Conservation (phyloP, 2,888 invertebrate genomes). For the Rhagonycha fulva region DNA sequence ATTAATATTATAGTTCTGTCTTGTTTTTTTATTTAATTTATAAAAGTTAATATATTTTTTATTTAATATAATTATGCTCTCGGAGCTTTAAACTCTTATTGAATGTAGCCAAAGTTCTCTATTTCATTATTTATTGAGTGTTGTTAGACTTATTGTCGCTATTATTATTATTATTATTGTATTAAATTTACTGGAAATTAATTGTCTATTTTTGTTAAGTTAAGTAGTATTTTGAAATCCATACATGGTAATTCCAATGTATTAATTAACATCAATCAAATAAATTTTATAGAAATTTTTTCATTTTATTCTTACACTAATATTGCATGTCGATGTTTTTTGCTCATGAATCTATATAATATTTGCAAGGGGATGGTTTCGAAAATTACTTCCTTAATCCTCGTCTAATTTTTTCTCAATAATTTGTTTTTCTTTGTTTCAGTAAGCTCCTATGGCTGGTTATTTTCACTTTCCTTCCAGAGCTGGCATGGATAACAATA, state of each 20-base stretch:
- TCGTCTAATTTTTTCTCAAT: too few relatives aligned
- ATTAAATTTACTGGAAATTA: slow-evolving; percentile 30
- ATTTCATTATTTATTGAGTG: slow-evolving; percentile 51
- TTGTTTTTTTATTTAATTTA: slow-evolving; percentile 18
- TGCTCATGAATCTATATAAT: too few relatives aligned
- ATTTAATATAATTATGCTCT: slow-evolving; percentile 31
- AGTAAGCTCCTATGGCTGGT: too few relatives aligned
- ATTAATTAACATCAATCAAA: slow-evolving; percentile 30
- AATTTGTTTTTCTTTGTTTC: too few relatives aligned
- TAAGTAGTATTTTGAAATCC: slow-evolving; percentile 31
- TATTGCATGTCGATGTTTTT: background rate
- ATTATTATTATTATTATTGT: slow-evolving; percentile 36
- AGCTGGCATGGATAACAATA: too few relatives aligned
- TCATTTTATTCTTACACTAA: background rate
- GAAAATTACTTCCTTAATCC: too few relatives aligned
- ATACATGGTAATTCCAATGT: slow-evolving; percentile 31
- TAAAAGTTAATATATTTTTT: slow-evolving; percentile 17
- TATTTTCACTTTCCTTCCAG: too few relatives aligned
- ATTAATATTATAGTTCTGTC: slow-evolving; percentile 9
- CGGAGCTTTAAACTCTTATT: slow-evolving; percentile 41
- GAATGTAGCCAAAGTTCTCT: slow-evolving; percentile 55
- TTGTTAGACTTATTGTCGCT: slow-evolving; percentile 27
- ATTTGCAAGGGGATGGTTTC: too few relatives aligned
- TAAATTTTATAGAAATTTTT: slow-evolving; percentile 30
- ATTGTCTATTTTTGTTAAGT: slow-evolving; percentile 36